Percentiles rank a stretch among this genome's conserved stretches.
Evolutionary conservation across 2,888 invertebrate genomes (phyloP).

Genomic region (Meteorus colon): DNA sequence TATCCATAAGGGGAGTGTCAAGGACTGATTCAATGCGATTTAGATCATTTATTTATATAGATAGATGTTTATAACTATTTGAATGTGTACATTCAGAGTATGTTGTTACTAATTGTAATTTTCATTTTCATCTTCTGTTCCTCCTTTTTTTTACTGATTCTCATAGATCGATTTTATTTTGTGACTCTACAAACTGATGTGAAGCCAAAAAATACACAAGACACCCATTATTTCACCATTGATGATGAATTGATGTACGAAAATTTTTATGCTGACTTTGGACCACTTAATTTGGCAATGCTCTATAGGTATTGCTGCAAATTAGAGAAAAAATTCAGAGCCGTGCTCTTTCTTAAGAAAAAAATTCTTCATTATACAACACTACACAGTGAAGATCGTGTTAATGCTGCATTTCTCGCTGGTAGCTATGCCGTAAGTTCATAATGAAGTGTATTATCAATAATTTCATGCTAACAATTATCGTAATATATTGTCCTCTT

Average conservation of each 20-base stretch:
- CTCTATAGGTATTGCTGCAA: slow-evolving; percentile 88
- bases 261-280: slow-evolving; percentile 92
- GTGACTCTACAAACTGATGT: slow-evolving; percentile 80
- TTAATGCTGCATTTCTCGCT: slow-evolving; percentile 91
- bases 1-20: slow-evolving; percentile 50
- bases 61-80: slow-evolving; percentile 10
- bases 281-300: slow-evolving; percentile 90
- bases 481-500: not conserved
- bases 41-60: slow-evolving; percentile 10
- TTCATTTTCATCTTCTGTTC: slow-evolving; percentile 28
- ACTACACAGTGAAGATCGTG: slow-evolving; percentile 83
- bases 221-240: slow-evolving; percentile 84
- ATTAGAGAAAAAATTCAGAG: slow-evolving; percentile 83
- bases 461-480: not conserved
- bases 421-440: slow-evolving; percentile 83
- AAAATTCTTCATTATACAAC: slow-evolving; percentile 88
- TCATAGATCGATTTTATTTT: slow-evolving; percentile 83
- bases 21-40: slow-evolving; percentile 43
- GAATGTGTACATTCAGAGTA: not conserved
- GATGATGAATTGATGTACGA: slow-evolving; percentile 87
- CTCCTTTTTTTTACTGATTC: slow-evolving; percentile 22
- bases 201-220: slow-evolving; percentile 79
- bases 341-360: slow-evolving; percentile 79
- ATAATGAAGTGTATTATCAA: slow-evolving; percentile 26
- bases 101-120: not conserved